These are phyloP conservation scores for Scomberomorus guttatus DNA, from an alignment of 2,797 vertebrate species.

Conservation along the genomic window DNA sequence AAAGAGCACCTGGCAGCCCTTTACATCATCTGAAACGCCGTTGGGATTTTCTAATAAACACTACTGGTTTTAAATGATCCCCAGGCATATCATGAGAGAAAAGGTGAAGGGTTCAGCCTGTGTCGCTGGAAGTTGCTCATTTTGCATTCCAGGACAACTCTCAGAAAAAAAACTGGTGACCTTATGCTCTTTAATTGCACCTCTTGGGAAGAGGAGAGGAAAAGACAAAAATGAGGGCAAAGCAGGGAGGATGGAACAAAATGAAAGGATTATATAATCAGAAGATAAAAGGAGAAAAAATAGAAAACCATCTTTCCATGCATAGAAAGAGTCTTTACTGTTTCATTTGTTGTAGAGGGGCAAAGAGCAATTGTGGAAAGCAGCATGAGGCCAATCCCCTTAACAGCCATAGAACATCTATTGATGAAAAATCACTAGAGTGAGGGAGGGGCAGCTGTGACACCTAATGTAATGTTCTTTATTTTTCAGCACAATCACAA, in stretches of 20 bases:
- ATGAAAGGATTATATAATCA: conserved; percentile 46
- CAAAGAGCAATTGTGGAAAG: conserved; percentile 56
- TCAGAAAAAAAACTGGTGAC: conserved; percentile 55
- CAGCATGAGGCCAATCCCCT: conserved; percentile 73
- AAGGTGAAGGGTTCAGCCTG: conserved; percentile 60
- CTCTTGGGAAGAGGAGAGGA: conserved; percentile 61
- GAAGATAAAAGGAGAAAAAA: conserved; percentile 34
- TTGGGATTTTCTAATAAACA: conserved; percentile 65
- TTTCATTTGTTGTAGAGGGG: conserved; percentile 44
- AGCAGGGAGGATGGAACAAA: conserved; percentile 10
- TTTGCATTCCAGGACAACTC: conserved; percentile 70
- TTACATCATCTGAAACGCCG: conserved; percentile 59
- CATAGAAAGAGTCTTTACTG: conserved; percentile 40
- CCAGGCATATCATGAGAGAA: conserved; percentile 16
- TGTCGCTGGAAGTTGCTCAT: conserved; percentile 46
- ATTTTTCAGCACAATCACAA: conserved; percentile 51
- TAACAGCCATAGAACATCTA: conserved; percentile 68
- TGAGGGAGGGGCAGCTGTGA: conserved; percentile 55
- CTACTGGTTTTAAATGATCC: conserved; percentile 69
- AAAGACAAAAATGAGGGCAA: conserved; percentile 29
- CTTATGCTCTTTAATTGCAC: conserved; percentile 75
- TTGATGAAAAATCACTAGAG: conserved; percentile 62
- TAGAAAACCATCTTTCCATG: conserved; percentile 16
- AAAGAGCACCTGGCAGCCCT: conserved; percentile 45
- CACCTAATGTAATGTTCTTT: conserved; percentile 60